Evolutionary conservation across 2,888 invertebrate species (phyloP), one percentile per base, ranked within the genome.

Genomic region (Caenorhabditis macrosperma): DNA sequence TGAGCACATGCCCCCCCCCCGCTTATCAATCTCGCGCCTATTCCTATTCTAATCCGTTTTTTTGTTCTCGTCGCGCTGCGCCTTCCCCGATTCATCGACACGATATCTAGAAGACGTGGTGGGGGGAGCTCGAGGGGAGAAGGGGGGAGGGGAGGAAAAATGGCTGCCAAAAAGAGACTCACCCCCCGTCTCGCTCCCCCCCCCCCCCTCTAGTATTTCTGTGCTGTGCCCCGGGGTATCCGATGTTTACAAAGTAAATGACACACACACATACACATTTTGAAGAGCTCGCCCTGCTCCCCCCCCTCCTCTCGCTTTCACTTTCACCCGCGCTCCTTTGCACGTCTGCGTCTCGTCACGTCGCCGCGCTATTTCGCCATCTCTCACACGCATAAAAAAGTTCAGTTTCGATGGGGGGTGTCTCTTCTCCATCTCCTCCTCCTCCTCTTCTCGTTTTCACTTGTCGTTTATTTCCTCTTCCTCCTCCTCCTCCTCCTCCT

Each of bases 211-310:
- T 64, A 64, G 50, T 75, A 52, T 66, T 66, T 75, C 59, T 64
- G 22, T 44, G 44, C 55, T 66, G 63, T 66, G 64, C 74, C 66
- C 60, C 60, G 57, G 68, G 68, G 68, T 68, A 63, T 76, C 68
- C 68, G 77, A 77, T 77, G 77, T 77, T 77, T 77, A 77, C 77
- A 77, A 77, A 77, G 77, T 77, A 77, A 77, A 68, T 77, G 77
- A 77, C 77, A 77, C 77, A 77, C 77, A 69, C 69, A 69, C 69
- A 77, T 68, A 69, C 77, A 77, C 77, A 77, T 68, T 68, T 68
- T 68, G 68, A 80, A 59, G 76, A 69, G 69, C 76, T 55, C 68
- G 33, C 60, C 41, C 44, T 41, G 33, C 52, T 68, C 55, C 57
- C 33, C 38, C n/a, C 48, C 63, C 20, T 50, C 61, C 30, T 38